Evolutionary conservation across 2,113 vertebrate genomes (phyloP).

Genomic region (Sigmodon hispidus): DNA sequence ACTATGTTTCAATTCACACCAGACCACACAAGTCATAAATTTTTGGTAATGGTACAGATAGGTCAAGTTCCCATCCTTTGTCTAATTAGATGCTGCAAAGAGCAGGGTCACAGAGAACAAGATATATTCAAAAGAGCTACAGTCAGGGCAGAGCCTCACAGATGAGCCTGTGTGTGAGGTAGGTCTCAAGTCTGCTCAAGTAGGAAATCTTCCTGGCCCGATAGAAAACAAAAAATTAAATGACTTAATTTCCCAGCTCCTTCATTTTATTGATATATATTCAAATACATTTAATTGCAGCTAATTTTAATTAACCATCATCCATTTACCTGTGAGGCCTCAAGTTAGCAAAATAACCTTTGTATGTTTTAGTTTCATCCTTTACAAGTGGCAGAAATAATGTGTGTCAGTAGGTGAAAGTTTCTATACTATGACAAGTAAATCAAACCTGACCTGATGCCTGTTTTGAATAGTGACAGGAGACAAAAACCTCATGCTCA

Average conservation of each 20-base stretch:
- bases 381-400: not conserved
- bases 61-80: slow-evolving; percentile 8
- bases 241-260: not conserved
- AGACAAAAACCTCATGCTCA: not conserved
- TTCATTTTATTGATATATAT: not conserved
- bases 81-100: not conserved
- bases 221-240: not conserved
- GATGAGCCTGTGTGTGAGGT: not conserved
- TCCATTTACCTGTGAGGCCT: not conserved
- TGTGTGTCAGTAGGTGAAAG: not conserved
- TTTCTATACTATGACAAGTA: not conserved
- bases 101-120: not conserved
- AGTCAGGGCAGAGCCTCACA: not conserved
- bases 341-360: not conserved
- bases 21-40: slow-evolving; percentile 9
- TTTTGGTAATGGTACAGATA: not conserved
- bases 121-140: not conserved
- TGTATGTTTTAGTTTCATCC: not conserved
- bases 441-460: not conserved
- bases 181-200: not conserved
- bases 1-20: not conserved
- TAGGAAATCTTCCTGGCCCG: not conserved
- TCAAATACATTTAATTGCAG: not conserved
- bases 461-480: not conserved
- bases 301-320: slow-evolving; percentile 10